Evolutionary conservation across 92 coral and sea anemone species (phyloP).

Genomic region (Heteractis magnifica): DNA sequence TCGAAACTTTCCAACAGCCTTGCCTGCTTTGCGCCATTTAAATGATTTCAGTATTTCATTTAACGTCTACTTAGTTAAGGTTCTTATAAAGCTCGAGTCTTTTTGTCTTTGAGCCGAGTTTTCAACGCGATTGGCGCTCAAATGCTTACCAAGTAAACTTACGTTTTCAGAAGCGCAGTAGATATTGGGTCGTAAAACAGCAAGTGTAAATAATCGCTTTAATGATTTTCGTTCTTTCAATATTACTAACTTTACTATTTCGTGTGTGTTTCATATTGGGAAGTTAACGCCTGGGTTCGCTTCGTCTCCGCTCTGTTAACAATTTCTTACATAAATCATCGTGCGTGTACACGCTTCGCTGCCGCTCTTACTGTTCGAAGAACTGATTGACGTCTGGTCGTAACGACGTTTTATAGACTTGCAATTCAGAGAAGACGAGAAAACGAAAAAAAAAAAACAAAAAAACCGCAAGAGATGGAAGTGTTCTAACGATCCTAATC

Average conservation of each 20-base stretch:
- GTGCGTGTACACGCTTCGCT: slow-evolving; percentile 6
- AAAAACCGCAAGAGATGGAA: background rate
- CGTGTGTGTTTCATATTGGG: background rate
- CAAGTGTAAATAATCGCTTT: slow-evolving; percentile 28
- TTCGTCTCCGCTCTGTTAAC: background rate
- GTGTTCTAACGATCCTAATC: background rate
- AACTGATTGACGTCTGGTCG: too few species aligned
- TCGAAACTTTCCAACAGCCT: background rate
- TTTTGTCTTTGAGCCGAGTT: background rate
- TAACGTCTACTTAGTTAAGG: background rate
- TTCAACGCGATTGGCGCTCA: background rate
- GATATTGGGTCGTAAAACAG: slow-evolving; percentile 15
- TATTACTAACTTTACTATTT: slow-evolving; percentile 14
- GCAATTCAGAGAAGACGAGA: background rate
- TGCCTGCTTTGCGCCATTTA: background rate
- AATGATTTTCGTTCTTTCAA: slow-evolving; percentile 6
- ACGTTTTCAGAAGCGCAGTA: background rate
- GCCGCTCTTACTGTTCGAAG: background rate
- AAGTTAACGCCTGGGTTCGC: background rate
- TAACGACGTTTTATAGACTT: background rate
- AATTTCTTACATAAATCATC: slow-evolving; percentile 6
- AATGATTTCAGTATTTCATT: background rate
- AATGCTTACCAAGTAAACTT: background rate
- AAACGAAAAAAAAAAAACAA: background rate
- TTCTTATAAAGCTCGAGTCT: background rate